Evolutionary conservation across 2,113 vertebrate species (phyloP).

Genomic region (Dryoscopus gambensis): DNA sequence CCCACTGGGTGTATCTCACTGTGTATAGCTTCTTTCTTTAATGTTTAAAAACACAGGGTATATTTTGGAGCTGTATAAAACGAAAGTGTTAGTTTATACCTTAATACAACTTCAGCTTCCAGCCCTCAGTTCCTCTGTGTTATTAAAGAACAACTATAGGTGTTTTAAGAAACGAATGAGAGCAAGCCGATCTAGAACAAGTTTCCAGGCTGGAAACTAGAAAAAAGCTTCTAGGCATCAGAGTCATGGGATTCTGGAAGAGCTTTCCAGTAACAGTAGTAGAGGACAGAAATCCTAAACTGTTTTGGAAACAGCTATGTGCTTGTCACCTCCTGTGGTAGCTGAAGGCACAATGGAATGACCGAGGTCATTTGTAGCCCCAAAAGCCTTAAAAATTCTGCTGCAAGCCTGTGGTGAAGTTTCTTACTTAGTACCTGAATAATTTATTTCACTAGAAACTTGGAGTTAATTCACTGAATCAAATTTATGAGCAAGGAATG

Average conservation of each 20-base stretch:
- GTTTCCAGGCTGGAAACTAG: neutral
- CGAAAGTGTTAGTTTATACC: neutral
- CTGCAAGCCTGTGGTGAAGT: neutral
- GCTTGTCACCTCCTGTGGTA: neutral
- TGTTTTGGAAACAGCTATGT: neutral
- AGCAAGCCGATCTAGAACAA: neutral
- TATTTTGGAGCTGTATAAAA: neutral
- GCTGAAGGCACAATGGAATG: neutral
- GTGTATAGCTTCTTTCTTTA: neutral
- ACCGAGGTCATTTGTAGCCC: neutral
- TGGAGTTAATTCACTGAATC: neutral
- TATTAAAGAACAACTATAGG: neutral
- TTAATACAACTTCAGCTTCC: neutral
- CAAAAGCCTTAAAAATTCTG: neutral
- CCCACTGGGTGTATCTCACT: neutral
- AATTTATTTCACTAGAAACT: neutral
- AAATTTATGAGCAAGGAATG: neutral
- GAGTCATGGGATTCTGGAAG: slow-evolving; percentile 8
- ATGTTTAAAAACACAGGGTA: neutral
- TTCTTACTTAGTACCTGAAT: neutral
- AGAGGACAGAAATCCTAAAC: slow-evolving; percentile 23
- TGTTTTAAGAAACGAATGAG: neutral
- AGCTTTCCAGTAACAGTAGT: slow-evolving; percentile 26
- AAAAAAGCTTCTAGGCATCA: neutral
- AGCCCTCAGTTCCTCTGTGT: neutral